Percentiles rank a stretch among this genome's conserved stretches.
Conservation (phyloP, 2,113 vertebrate genomes). For the Anolis sagrei region DNA sequence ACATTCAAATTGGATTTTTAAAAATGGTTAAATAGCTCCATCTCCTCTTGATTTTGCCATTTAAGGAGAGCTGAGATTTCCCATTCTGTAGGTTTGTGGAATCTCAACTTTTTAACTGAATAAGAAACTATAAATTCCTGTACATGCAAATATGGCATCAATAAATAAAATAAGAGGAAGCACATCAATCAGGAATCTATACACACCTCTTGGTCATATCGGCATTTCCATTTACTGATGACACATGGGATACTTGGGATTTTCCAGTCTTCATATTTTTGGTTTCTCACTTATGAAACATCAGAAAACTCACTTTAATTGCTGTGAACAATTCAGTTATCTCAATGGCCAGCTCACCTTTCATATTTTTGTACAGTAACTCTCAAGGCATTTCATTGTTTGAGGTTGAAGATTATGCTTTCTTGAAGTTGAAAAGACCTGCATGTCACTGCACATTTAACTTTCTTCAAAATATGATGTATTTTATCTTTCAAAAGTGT, state of each 20-base stretch:
- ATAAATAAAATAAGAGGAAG: not conserved
- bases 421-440: constrained; percentile 15
- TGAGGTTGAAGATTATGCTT: constrained; percentile 39
- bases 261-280: constrained; percentile 32
- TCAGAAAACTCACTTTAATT: constrained; percentile 27
- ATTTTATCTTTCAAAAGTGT: constrained; percentile 31
- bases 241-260: not conserved
- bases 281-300: constrained; percentile 28
- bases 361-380: constrained; percentile 41
- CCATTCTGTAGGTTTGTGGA: not conserved
- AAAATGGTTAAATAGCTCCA: too few relatives aligned
- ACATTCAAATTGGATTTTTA: too few relatives aligned
- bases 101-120: not conserved
- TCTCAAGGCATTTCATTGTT: constrained; percentile 44
- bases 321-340: constrained; percentile 18
- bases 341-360: not conserved
- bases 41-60: too few relatives aligned
- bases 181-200: constrained; percentile 6
- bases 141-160: constrained; percentile 15
- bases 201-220: not conserved
- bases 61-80: too few relatives aligned
- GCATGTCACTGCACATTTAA: constrained; percentile 31
- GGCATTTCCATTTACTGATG: not conserved
- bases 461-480: constrained; percentile 36
- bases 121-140: not conserved